Evolutionary conservation across 2,888 invertebrate species (phyloP), one percentile per base, ranked within the genome.

Genomic region (Germaria angustata): DNA sequence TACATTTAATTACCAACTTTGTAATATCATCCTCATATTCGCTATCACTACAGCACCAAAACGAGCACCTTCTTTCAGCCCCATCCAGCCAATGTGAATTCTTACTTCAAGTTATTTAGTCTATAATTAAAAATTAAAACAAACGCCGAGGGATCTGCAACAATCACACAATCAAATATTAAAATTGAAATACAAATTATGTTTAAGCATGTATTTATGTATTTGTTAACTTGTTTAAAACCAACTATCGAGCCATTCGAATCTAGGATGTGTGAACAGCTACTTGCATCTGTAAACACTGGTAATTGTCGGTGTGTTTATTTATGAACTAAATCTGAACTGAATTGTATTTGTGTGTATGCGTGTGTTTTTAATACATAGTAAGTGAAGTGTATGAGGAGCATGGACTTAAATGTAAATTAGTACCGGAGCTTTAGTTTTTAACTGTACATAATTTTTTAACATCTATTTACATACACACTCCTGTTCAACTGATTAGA

Each of bases 1-100:
- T 65, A 84, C 84, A 84, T 84, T 84, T 84, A 84, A 84, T 84
- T 84, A 57, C 81, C 41, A 20, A 55, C 68, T 63, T 55, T 46
- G 68, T 82, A 71, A 71, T 75, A 71, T 44, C 75, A 82, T 51
- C 69, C 51, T 36, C 20, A n/a, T 6, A 28, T 28, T 28, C 6
- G 32, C 59, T 17, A 39, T 49, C 17, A 28, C 28, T 11, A 39
- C 17, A 24, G 11, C 55, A 49, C n/a, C 9, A 59, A 36, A 36
- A 36, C 17, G n/a, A 57, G 39, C n/a, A 59, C n/a, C 32, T 57
- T 20, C 28, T 20, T 41, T 28, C 24, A 36, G 17, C 53, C n/a
- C 17, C 57, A 65, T 46, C 22, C 8, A 15, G 34, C 41, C 46
- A 20, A 53, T 55, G 39, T 13, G 11, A 53, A 69, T 15, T 39